Percentiles rank a stretch among this genome's conserved stretches.
Conservation (phyloP, 2,113 vertebrate genomes). For the Platanista minor region DNA sequence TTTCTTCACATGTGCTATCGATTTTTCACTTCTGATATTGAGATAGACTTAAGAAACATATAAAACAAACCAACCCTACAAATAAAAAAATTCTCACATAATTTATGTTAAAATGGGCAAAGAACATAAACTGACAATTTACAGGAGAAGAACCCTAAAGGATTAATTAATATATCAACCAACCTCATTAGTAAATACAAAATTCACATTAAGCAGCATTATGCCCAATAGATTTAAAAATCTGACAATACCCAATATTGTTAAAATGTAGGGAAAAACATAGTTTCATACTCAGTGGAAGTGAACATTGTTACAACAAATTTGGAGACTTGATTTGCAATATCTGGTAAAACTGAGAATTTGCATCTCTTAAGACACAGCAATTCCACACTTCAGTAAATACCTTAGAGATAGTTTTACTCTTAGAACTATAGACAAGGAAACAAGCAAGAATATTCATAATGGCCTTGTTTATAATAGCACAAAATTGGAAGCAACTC, state of each 20-base stretch:
- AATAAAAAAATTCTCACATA: not conserved
- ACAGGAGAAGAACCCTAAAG: not conserved
- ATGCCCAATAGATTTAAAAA: not conserved
- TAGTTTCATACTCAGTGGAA: not conserved
- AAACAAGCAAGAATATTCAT: not conserved
- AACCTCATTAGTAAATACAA: not conserved
- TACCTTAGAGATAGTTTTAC: not conserved
- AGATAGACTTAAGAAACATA: not conserved
- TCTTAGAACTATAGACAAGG: not conserved
- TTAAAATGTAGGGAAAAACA: not conserved
- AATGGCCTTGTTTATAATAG: not conserved
- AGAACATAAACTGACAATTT: not conserved
- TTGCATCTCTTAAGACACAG: not conserved
- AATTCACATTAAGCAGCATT: not conserved
- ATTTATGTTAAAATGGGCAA: not conserved
- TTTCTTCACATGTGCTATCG: conserved; percentile 32
- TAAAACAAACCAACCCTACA: not conserved
- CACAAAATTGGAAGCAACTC: not conserved
- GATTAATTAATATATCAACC: not conserved
- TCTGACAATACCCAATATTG: not conserved
- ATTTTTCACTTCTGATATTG: not conserved
- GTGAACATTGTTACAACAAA: not conserved
- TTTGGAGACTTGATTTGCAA: not conserved
- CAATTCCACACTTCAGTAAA: not conserved
- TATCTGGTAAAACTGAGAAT: not conserved